Conservation (phyloP, 2,797 vertebrate species). For the Protonibea diacanthus region DNA sequence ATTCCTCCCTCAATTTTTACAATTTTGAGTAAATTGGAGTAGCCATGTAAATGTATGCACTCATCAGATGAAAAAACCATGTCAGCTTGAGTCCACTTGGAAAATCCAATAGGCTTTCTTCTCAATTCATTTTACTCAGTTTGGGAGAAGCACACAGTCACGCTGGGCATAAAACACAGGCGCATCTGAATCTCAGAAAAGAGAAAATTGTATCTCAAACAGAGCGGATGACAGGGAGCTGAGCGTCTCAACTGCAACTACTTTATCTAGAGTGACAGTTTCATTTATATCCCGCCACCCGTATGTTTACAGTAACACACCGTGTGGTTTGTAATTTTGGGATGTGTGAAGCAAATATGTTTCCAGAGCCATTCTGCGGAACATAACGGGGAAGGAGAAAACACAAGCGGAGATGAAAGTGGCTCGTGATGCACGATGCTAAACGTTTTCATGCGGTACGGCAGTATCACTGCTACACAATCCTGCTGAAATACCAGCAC, state of each 20-base stretch:
- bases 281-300: constrained; percentile 54
- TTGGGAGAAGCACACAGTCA: constrained; percentile 13
- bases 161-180: constrained; percentile 20
- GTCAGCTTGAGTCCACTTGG: constrained; percentile 31
- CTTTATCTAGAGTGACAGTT: constrained; percentile 71
- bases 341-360: background rate
- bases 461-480: background rate
- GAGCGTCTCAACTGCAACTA: constrained; percentile 50
- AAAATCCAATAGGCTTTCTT: constrained; percentile 29
- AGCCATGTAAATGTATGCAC: constrained; percentile 42
- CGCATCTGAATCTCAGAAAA: constrained; percentile 30
- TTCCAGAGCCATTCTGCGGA: constrained; percentile 7
- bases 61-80: constrained; percentile 26
- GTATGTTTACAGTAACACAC: constrained; percentile 31
- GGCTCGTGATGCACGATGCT: background rate
- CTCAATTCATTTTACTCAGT: constrained; percentile 11
- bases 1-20: background rate
- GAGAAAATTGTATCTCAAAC: constrained; percentile 40
- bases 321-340: background rate
- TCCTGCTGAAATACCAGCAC: background rate
- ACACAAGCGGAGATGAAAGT: background rate
- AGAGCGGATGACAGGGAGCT: constrained; percentile 39
- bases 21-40: constrained; percentile 23
- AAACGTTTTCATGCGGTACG: constrained; percentile 2
- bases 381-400: background rate